These are phyloP conservation scores for Phasia obesa DNA, from an alignment of 2,888 invertebrate genomes.

Conservation along the genomic window DNA sequence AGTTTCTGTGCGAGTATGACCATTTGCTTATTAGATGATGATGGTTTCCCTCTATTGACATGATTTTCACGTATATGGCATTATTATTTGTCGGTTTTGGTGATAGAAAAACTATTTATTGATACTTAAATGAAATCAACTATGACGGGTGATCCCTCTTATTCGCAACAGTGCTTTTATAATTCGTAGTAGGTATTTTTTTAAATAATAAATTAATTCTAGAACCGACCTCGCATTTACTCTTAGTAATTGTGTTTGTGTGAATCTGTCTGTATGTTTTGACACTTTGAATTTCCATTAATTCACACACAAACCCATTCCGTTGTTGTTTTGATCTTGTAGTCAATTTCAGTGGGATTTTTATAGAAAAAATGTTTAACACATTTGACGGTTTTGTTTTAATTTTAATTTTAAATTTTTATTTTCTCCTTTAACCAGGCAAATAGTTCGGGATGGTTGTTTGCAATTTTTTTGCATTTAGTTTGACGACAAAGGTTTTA, in stretches of 20 bases:
- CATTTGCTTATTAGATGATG: no score
- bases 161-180: no score
- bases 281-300: conserved; percentile 48
- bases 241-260: conserved; percentile 9
- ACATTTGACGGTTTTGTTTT: conserved; percentile 44
- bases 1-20: no score
- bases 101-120: no score
- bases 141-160: no score
- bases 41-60: no score
- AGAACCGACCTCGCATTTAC: neutral
- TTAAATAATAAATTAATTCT: neutral
- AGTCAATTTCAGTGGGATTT: conserved; percentile 55
- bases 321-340: conserved; percentile 26
- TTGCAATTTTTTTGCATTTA: conserved; percentile 31
- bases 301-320: conserved; percentile 39
- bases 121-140: no score
- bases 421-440: conserved; percentile 23
- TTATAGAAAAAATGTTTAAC: conserved; percentile 45
- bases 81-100: no score
- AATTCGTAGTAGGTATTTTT: no score
- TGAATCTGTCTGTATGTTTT: conserved; percentile 19
- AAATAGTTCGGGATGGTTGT: conserved; percentile 56
- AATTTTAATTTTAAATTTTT: neutral
- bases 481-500: conserved; percentile 60
- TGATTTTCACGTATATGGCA: no score